These are phyloP conservation scores for Rhorus exstirpatorius DNA, from an alignment of 2,888 invertebrate genomes.

Conservation along the genomic window DNA sequence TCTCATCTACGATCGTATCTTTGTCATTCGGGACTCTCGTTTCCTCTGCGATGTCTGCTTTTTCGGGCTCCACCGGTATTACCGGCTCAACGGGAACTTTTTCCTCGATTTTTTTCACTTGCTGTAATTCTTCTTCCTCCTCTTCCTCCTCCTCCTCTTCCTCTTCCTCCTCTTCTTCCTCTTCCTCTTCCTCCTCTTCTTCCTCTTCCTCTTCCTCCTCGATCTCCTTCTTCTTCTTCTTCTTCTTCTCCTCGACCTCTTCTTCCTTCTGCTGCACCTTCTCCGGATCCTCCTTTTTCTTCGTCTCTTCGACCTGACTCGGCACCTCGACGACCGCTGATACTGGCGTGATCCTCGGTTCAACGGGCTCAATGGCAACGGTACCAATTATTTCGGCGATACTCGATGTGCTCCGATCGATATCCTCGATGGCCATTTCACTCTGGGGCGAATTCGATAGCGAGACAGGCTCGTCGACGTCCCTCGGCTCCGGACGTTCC, in stretches of 20 bases:
- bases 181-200: neutral
- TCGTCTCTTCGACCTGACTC: constrained; percentile 1
- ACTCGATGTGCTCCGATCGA: constrained; percentile 87
- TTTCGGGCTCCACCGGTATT: constrained; percentile 16
- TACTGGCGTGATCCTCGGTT: constrained; percentile 75
- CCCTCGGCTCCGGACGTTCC: constrained; percentile 84
- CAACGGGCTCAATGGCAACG: constrained; percentile 78
- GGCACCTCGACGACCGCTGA: constrained; percentile 60
- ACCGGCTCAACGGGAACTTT: constrained; percentile 38
- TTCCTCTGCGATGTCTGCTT: constrained; percentile 45
- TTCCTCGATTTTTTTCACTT: constrained; percentile 62
- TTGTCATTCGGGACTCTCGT: constrained; percentile 50
- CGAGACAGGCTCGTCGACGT: constrained; percentile 86
- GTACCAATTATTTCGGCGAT: constrained; percentile 87
- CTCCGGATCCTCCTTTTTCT: constrained; percentile 5
- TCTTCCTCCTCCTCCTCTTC: constrained; percentile 27
- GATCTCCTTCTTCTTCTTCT: constrained; percentile 3
- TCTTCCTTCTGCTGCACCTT: constrained; percentile 20
- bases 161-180: constrained; percentile 1
- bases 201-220: constrained; percentile 34
- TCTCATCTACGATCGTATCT: constrained; percentile 59
- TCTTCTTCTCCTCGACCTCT: constrained; percentile 8
- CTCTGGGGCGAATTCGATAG: constrained; percentile 86
- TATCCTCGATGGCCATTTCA: constrained; percentile 87
- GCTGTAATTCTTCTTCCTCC: constrained; percentile 44